Base-by-base conservation (phyloP, 2,888 invertebrate species). In the Zygogramma bicolorata region DNA sequence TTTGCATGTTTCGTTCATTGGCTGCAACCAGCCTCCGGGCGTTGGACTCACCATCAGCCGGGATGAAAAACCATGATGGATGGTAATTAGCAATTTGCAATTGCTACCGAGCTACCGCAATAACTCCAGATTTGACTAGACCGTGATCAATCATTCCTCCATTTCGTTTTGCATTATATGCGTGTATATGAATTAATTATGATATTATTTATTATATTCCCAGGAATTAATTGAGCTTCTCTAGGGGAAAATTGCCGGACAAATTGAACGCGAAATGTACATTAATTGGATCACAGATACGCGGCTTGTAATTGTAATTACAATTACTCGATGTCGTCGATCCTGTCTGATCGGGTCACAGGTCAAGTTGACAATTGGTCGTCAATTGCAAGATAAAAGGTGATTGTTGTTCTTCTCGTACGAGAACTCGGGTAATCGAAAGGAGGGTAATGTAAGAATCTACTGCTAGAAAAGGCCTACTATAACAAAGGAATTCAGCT, bases 31-130 rank as follows among this genome's bases (percentile, higher is more conserved):
- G 46, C 29, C 20, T 46, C 59, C 15, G 53, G 53, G 67, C 59
- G 42, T 42, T 25, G 29, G 59, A 38, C 27, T 7, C 22, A 27
- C 42, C 62, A 38, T n/a, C 27, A 20, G 18, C 2, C 3, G 31
- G 20, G 31, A 40, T 67, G 40, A 59, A 67, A 67, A 67, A 59
- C 38, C 40, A 25, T 59, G 67, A 67, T 60, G 40, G 67, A 67
- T 67, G 59, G 46, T 67, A 67, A 67, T 67, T 59, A 67, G 67
- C 67, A 20, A 67, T 67, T 67, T 59, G 60, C 59, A 67, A 25
- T 60, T 20, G 67, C 67, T 67, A 67, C 66, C 59, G 66, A 58
- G 66, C 66, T 66, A 66, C 59, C 31, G 67, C 57, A 67, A 59
- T 67, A 58, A 67, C 63, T 63, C 46, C 46, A 46, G 46, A 63